Base-by-base conservation (phyloP, 1,140 invertebrate species). In the Parasteatoda tepidariorum region DNA sequence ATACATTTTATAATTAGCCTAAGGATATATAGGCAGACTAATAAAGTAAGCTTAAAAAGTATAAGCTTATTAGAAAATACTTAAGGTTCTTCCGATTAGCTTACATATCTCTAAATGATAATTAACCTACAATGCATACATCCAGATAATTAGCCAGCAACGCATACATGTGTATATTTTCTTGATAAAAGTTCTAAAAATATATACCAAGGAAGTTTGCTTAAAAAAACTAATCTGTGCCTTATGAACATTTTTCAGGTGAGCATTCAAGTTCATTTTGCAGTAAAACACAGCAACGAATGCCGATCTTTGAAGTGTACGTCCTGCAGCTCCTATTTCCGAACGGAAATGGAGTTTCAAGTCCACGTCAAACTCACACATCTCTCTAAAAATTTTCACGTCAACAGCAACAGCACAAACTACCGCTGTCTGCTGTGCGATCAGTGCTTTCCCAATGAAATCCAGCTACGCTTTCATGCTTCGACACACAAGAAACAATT, bases 211-310 rank as follows among this genome's bases (percentile, higher is more conserved):
- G n/a, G n/a, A n/a, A n/a, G n/a, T n/a, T n/a, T n/a, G n/a, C n/a
- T n/a, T n/a, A n/a, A n/a, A n/a, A n/a, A n/a, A n/a, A n/a, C n/a
- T n/a, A n/a, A n/a, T n/a, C n/a, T n/a, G n/a, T n/a, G n/a, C n/a
- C n/a, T n/a, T n/a, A n/a, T n/a, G n/a, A n/a, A n/a, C 4, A 2
- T 48, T 85, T 95, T 94, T 0, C 94, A 95, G 88, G 93, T 95
- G 7, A 83, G 84, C 38, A 75, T 87, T 24, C 95, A 96, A 90
- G 93, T 97, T 0, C 96, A 98, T 87, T 95, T 97, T 87, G 94
- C 95, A 6, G 94, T 96, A 15, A 94, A 95, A 62, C 96, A 98
- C 87, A 95, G 93, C 84, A 92, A 92, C 33, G 76, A 97, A 87
- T 94, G 92, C 85, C 94, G 94, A 87, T 55, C 68, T 7, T 90